These are phyloP conservation scores for Sminthopsis crassicaudata DNA, from an alignment of 2,113 vertebrate genomes.

Conservation along the genomic window DNA sequence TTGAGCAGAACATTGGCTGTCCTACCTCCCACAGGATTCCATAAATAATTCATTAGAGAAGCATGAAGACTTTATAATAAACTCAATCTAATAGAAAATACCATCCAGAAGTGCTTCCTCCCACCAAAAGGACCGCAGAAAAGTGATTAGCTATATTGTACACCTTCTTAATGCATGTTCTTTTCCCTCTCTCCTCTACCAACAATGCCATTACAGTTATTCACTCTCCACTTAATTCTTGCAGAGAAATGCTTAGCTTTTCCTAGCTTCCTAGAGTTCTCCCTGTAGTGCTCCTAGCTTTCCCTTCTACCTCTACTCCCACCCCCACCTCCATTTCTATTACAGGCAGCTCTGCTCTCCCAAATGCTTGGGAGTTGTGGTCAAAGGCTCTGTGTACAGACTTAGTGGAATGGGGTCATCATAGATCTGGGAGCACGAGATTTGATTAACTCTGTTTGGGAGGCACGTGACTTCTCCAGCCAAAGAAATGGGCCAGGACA, in stretches of 20 bases:
- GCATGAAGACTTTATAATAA: conserved; percentile 11
- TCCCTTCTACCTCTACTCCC: too few species aligned
- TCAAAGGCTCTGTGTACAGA: conserved; percentile 22
- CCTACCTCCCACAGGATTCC: neutral
- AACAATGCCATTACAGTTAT: neutral
- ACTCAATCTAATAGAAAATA: neutral
- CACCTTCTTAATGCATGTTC: neutral
- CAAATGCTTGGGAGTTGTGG: conserved; percentile 48
- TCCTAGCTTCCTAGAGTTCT: conserved; percentile 34
- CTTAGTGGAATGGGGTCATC: conserved; percentile 44
- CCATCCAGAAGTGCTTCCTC: neutral
- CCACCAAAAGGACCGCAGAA: neutral
- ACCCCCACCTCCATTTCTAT: neutral
- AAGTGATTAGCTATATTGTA: neutral
- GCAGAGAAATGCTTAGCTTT: conserved; percentile 26
- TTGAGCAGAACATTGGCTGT: conserved; percentile 17
- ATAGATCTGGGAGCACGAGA: conserved; percentile 38
- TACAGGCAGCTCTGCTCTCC: conserved; percentile 40
- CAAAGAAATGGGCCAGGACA: conserved; percentile 12
- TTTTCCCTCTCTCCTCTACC: conserved; percentile 4
- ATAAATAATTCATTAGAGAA: conserved; percentile 50
- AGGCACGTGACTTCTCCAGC: conserved; percentile 35
- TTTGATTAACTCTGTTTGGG: conserved; percentile 46
- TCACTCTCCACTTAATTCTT: conserved; percentile 27
- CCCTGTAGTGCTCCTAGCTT: conserved; percentile 5